Conservation (phyloP, 2,888 invertebrate species). For the Ophioninae sp. region DNA sequence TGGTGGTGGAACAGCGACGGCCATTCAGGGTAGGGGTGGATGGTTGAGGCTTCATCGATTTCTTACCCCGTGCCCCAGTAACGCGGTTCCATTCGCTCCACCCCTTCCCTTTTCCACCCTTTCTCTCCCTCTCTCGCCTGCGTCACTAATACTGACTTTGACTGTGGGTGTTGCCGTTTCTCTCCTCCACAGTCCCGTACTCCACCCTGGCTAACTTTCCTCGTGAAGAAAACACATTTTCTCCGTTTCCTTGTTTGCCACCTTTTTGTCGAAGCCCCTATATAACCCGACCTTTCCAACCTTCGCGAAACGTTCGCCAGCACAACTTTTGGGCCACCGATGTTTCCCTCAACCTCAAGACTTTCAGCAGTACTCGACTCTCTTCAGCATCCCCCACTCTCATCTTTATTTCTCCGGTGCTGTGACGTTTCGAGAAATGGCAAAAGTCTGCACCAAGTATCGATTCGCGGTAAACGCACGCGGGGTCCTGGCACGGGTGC, state of each 20-base stretch:
- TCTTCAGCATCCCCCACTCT: neutral
- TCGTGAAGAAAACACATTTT: slow-evolving; percentile 64
- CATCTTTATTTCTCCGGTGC: slow-evolving; percentile 11
- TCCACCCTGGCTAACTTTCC: slow-evolving; percentile 43
- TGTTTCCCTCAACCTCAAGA: slow-evolving; percentile 33
- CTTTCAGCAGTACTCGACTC: neutral
- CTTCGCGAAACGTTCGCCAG: slow-evolving; percentile 12
- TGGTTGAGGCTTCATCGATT: slow-evolving; percentile 79
- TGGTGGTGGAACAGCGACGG: slow-evolving; percentile 31
- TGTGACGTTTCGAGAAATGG: slow-evolving; percentile 54
- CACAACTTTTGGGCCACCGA: slow-evolving; percentile 20
- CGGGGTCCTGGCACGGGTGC: neutral
- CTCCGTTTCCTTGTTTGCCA: slow-evolving; percentile 62
- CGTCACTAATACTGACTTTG: slow-evolving; percentile 8
- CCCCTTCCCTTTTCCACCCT: slow-evolving; percentile 1
- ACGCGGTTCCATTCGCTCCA: slow-evolving; percentile 70
- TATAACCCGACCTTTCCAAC: slow-evolving; percentile 5
- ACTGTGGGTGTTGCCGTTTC: slow-evolving; percentile 68
- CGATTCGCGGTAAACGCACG: slow-evolving; percentile 31
- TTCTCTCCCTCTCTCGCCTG: neutral
- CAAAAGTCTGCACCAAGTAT: slow-evolving; percentile 51
- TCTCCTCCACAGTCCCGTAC: slow-evolving; percentile 13
- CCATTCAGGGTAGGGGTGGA: slow-evolving; percentile 63
- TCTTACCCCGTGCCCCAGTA: slow-evolving; percentile 79
- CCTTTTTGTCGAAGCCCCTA: slow-evolving; percentile 20